Conservation (phyloP, 2,888 invertebrate species). For the Sphecodes monilicornis region DNA sequence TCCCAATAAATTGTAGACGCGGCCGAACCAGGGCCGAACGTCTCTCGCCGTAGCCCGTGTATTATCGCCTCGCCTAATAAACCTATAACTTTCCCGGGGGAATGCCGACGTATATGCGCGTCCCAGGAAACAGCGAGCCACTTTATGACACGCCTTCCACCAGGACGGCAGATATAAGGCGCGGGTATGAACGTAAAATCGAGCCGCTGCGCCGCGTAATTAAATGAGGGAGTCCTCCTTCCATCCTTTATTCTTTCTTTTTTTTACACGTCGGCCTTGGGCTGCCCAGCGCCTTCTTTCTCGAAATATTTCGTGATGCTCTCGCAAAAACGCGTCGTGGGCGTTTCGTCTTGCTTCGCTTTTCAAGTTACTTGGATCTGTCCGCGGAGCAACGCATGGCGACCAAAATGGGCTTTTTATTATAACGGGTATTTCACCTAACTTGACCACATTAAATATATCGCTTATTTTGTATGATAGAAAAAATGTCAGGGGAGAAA, state of each 20-base stretch:
- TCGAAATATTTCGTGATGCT: neutral
- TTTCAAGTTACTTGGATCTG: neutral
- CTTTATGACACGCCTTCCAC: constrained; percentile 43
- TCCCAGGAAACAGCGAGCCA: constrained; percentile 41
- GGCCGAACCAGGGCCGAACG: constrained; percentile 37
- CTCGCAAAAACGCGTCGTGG: neutral
- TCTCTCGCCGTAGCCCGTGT: constrained; percentile 36
- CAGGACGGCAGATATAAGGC: constrained; percentile 36
- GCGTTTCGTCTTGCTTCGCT: neutral
- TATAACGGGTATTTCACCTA: no score
- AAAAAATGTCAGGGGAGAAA: no score
- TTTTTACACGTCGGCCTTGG: neutral
- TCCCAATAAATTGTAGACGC: constrained; percentile 60
- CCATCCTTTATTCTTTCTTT: constrained; percentile 1
- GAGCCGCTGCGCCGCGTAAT: constrained; percentile 39
- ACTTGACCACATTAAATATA: no score
- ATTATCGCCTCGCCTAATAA: constrained; percentile 73
- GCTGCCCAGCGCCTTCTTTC: neutral
- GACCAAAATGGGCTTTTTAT: neutral
- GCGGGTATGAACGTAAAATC: constrained; percentile 45
- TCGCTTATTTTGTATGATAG: no score
- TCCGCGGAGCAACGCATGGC: neutral
- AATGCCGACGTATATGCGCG: constrained; percentile 30
- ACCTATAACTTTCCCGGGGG: constrained; percentile 70
- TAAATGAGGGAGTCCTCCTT: constrained; percentile 26